These are phyloP conservation scores for Oceanodroma tethys DNA, from an alignment of 2,113 vertebrate genomes.

Conservation along the genomic window DNA sequence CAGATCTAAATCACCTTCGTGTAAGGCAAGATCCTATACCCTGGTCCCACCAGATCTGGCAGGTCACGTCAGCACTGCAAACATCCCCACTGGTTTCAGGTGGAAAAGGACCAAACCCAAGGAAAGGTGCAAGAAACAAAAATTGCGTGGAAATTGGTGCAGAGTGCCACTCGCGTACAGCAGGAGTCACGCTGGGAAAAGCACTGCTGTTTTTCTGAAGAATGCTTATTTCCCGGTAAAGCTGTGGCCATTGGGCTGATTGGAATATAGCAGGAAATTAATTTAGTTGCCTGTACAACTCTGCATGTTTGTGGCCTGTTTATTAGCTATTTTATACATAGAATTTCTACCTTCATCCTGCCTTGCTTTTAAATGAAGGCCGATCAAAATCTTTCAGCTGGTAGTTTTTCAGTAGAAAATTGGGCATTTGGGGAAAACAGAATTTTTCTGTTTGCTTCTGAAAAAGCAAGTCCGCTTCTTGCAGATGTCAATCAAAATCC, in stretches of 20 bases:
- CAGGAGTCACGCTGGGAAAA: background rate
- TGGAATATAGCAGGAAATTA: background rate
- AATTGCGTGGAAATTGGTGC: background rate
- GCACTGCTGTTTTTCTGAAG: background rate
- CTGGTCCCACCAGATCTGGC: background rate
- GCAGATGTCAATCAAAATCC: accelerated
- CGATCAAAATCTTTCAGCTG: background rate
- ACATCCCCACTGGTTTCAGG: background rate
- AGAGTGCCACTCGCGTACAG: accelerated
- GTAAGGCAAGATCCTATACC: background rate
- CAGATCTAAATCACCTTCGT: background rate
- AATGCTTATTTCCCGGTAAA: background rate
- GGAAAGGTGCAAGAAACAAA: background rate
- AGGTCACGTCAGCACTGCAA: background rate
- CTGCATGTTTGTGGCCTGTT: background rate
- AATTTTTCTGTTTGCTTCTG: background rate
- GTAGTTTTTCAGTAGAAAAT: background rate
- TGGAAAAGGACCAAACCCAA: background rate
- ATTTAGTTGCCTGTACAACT: background rate
- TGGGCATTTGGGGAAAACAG: background rate
- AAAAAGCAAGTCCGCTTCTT: background rate
- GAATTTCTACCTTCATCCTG: background rate
- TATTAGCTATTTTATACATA: background rate
- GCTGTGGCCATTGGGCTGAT: background rate
- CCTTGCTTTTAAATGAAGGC: background rate